Evolutionary conservation across 2,888 invertebrate species (phyloP), one percentile per base, ranked within the genome.

Genomic region (Argyresthia albistria): DNA sequence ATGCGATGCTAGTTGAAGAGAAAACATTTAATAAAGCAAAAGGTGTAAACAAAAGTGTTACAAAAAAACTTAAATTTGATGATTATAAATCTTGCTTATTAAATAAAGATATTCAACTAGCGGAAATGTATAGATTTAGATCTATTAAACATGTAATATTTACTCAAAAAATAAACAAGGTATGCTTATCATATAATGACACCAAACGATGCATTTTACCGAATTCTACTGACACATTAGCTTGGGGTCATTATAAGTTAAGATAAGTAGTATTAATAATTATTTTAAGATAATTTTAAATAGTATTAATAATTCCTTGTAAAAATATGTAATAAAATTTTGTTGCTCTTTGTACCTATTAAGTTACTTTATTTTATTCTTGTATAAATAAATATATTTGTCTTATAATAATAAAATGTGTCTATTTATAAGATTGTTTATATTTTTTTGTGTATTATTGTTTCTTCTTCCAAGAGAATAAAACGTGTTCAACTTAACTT

Each of bases 101-200:
- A 43, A 43, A 59, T 43, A 56, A 57, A 49, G 56, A 35, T n/a
- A 51, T 46, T 7, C 14, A 53, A 35, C 14, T 37, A 35, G 8
- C 43, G 8, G 45, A 48, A 43, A 60, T 60, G 59, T 51, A 49
- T 51, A 51, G 58, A 53, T 58, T 59, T 53, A 52, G 46, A 51
- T 58, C 56, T 8, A 54, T 59, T 9, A 62, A 59, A 54, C 59
- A 62, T 52, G 50, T 50, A 9, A 53, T 60, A 14, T 60, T 57
- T 53, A 60, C 60, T 1, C 59, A 62, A 48, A 54, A 59, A 57
- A 58, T 56, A 3, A 60, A 57, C 43, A 59, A 61, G 12, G 7
- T 43, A 3, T 12, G 43, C 39, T 55, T 57, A 37, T 56, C 58
- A 12, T 52, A 51, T 25, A 51, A 50, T 54, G 57, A 56, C 35